Evolutionary conservation across 2,797 vertebrate genomes (phyloP), one percentile per base, ranked within the genome.

Genomic region (Cottoperca gobio): DNA sequence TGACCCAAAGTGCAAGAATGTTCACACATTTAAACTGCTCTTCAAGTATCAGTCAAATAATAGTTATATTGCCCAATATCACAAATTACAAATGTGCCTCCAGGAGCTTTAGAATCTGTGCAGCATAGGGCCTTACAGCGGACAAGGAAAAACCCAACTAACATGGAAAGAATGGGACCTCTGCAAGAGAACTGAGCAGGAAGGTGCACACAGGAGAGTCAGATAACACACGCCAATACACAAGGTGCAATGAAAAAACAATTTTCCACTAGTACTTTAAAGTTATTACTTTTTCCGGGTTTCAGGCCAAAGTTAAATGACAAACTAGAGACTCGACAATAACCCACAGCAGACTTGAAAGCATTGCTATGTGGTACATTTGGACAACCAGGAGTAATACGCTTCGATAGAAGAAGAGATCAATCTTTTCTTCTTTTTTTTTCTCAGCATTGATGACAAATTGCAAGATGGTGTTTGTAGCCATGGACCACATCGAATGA

Each of bases 231-330:
- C 70, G 40, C 45, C 65, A 73, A 62, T n/a, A 61, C 45, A 72
- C 57, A 58, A 21, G 42, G 61, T 21, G 65, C 72, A 69, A 57
- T 19, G 43, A 61, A 46, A 40, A 83, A 79, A 70, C 45, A 54
- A 77, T 46, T 84, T 37, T 68, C 54, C 66, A 65, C 72, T 64
- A 52, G 62, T 49, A 70, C 65, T 71, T 67, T 59, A 54, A 55
- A 63, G 73, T 83, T 86, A 81, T 78, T 83, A 78, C 70, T 52
- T 78, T 81, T 57, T 50, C 61, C n/a, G 26, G 71, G 66, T 67
- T 85, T 72, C 60, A 58, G 71, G 80, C 60, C 48, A 35, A 74
- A 63, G 76, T 76, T 69, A 77, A 84, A 75, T 70, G 48, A 75
- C 40, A 81, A 75, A 82, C 50, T 53, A 66, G 59, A 69, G 73